These are phyloP conservation scores for Aricia agestis DNA, from an alignment of 1,140 invertebrate genomes.

Conservation along the genomic window DNA sequence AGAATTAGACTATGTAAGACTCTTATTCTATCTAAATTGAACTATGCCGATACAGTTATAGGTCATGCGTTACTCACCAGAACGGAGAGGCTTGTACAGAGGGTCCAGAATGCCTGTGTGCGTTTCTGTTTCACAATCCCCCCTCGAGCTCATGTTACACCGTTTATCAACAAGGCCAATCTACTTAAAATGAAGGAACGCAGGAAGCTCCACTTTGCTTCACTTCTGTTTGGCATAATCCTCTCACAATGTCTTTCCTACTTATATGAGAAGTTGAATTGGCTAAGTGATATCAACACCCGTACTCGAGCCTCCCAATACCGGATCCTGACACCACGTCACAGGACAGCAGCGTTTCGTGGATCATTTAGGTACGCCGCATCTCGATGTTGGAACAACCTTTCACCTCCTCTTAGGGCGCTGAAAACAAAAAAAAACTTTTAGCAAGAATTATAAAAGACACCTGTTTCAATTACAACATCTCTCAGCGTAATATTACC, in stretches of 20 bases:
- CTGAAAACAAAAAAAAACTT: too few relatives aligned
- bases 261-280: background rate
- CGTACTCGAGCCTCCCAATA: too few relatives aligned
- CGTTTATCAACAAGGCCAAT: conserved; percentile 1
- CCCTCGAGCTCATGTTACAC: conserved; percentile 16
- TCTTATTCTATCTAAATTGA: conserved; percentile 10
- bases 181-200: background rate
- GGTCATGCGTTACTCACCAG: background rate
- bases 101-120: conserved; percentile 15
- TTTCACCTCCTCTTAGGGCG: too few relatives aligned
- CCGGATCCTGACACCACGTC: too few relatives aligned
- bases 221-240: background rate
- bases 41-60: conserved; percentile 7
- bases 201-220: background rate
- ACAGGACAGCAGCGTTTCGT: too few relatives aligned
- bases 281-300: too few relatives aligned
- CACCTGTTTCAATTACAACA: too few relatives aligned
- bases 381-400: too few relatives aligned
- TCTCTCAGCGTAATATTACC: too few relatives aligned
- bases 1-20: too few relatives aligned
- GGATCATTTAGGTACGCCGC: too few relatives aligned
- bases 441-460: too few relatives aligned
- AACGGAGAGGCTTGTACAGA: conserved; percentile 1
- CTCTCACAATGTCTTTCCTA: background rate
- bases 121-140: conserved; percentile 18